phyloP scores from a whole-genome alignment of 2,888 invertebrate species.

The Dynastes tityus region DNA sequence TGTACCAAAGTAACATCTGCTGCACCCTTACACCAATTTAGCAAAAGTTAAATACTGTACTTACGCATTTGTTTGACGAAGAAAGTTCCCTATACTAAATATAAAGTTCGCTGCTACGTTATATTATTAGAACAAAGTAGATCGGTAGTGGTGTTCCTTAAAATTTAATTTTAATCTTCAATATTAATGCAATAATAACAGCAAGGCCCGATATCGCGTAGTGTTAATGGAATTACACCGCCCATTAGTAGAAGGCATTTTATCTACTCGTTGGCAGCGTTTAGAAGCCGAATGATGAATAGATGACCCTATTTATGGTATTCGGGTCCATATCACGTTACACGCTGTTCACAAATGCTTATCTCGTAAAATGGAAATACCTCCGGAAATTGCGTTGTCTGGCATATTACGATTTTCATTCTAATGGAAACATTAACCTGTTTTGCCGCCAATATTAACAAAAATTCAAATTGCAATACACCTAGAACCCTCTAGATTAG shows the following conservation, averaged over 20 bases:
- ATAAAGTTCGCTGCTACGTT: background rate
- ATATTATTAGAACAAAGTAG: background rate
- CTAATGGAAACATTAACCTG: too few species aligned
- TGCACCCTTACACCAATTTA: too few species aligned
- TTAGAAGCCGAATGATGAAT: slow-evolving; percentile 10
- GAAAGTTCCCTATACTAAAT: too few species aligned
- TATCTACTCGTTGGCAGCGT: background rate
- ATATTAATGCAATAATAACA: slow-evolving; percentile 14
- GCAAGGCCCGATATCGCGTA: background rate
- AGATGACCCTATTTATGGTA: slow-evolving; percentile 3
- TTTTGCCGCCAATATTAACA: too few species aligned
- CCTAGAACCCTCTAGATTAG: too few species aligned
- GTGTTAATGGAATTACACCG: slow-evolving; percentile 14
- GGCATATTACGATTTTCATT: too few species aligned
- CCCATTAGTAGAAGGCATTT: slow-evolving; percentile 7
- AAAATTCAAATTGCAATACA: too few species aligned
- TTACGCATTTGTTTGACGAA: too few species aligned
- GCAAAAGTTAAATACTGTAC: too few species aligned
- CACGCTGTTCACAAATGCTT: background rate
- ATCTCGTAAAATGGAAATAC: background rate
- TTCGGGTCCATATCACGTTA: background rate
- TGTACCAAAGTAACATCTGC: too few species aligned
- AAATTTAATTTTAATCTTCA: slow-evolving; percentile 5
- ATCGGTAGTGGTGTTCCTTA: background rate
- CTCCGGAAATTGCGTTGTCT: too few species aligned